phyloP scores from a whole-genome alignment of 2,888 invertebrate genomes.

The Eupsilia transversa region DNA sequence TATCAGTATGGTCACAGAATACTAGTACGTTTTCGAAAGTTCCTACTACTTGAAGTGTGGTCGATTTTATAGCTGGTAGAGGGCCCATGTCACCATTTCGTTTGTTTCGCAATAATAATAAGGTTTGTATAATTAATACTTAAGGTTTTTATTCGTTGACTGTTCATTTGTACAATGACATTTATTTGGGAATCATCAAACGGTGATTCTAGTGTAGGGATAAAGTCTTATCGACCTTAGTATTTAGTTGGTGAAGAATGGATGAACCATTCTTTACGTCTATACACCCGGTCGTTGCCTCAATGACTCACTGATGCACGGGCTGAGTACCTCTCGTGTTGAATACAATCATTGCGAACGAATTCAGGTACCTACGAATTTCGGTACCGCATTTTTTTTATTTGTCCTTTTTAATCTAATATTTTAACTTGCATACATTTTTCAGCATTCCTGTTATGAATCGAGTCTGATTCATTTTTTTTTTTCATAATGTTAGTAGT shows the following conservation, averaged over 20 bases:
- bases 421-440: not conserved
- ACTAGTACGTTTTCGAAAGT: too few relatives aligned
- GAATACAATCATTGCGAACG: constrained; percentile 73
- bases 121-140: too few relatives aligned
- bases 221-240: constrained; percentile 45
- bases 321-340: constrained; percentile 67
- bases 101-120: constrained; percentile 9
- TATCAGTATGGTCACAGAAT: not conserved
- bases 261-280: constrained; percentile 70
- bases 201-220: not conserved
- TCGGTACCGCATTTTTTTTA: constrained; percentile 52
- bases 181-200: constrained; percentile 2
- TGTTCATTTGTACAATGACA: not conserved
- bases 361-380: constrained; percentile 70
- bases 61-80: not conserved
- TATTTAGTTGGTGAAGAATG: constrained; percentile 65
- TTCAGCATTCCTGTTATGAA: not conserved
- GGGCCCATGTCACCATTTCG: not conserved
- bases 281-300: constrained; percentile 78
- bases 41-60: not conserved
- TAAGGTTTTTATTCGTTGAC: constrained; percentile 11
- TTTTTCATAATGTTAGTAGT: too few relatives aligned
- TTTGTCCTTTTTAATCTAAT: constrained; percentile 1
- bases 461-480: not conserved
- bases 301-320: constrained; percentile 81